Base-by-base conservation (phyloP, 2,888 invertebrate species). In the Pseudeuparius sepicola region DNA sequence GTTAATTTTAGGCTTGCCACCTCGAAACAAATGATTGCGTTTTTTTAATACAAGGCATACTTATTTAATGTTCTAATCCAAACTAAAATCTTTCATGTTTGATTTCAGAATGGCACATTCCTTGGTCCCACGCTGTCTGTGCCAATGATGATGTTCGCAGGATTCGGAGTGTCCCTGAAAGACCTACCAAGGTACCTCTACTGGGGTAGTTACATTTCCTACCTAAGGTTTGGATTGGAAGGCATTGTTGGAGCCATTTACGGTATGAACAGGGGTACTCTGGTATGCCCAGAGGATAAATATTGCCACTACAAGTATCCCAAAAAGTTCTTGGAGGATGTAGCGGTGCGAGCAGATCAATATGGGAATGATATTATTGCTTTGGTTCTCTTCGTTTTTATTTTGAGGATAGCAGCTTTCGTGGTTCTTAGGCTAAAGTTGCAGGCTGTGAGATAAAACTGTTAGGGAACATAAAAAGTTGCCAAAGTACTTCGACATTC, bases 121-220 rank as follows among this genome's bases (percentile, higher is more conserved):
- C 64, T 93, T 47, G 94, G 92, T 0, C 94, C 94, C 1, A 83
- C 90, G 1, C 65, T 92, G 7, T 80, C 85, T 2, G 90, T 94
- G 16, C 93, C 94, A 0, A 81, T 94, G 71, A 87, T 96, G 80
- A 85, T 94, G 81, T 94, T 94, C 59, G 89, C 92, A 34, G 94
- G 94, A 1, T 94, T 94, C 61, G 93, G 94, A 11, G 92, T 94
- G 4, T 83, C 85, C 2, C 67, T 94, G 17, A 71, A 79, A 1
- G 92, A 93, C 56, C 70, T 94, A 37, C 94, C 94, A 0, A 51
- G 59, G 1, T 90, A 90, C 59, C 65, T 96, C 3, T 75, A 80
- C 54, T 94, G 93, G 93, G 83, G 94, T 0, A 87, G 87, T 23
- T 86, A 92, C 57, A 67, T 90, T 40, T 93, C 93, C 4, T 94